Conservation (phyloP, 2,113 vertebrate species). For the Heliornis fulica region DNA sequence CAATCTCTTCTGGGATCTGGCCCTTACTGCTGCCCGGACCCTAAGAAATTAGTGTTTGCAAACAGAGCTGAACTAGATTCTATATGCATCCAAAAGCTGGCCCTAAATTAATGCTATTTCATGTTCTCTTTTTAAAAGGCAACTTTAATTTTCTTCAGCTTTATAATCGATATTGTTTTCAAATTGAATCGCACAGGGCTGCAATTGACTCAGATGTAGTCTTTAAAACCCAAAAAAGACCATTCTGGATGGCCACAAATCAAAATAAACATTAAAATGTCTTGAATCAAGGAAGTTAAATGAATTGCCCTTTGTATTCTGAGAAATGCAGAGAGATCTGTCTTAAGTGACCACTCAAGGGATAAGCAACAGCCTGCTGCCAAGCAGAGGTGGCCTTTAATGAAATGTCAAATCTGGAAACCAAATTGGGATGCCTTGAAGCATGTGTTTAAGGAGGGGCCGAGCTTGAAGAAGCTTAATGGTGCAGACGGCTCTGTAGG, state of each 20-base stretch:
- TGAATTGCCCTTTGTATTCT: slow-evolving; percentile 13
- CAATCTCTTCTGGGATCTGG: not conserved
- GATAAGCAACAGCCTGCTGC: not conserved
- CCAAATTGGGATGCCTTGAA: not conserved
- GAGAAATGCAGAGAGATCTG: not conserved
- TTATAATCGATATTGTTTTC: not conserved
- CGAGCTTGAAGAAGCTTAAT: not conserved
- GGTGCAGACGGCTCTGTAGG: not conserved
- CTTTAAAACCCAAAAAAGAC: not conserved
- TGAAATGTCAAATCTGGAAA: slow-evolving; percentile 47
- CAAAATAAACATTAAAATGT: slow-evolving; percentile 14
- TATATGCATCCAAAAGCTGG: not conserved
- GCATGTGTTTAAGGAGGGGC: not conserved
- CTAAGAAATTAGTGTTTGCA: not conserved
- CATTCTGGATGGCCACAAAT: not conserved
- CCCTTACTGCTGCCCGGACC: not conserved
- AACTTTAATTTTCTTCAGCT: not conserved
- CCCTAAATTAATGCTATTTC: not conserved
- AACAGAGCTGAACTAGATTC: not conserved
- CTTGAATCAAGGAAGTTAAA: slow-evolving; percentile 11
- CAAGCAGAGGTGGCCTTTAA: slow-evolving; percentile 36
- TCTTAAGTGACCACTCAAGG: not conserved
- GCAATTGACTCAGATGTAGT: not conserved
- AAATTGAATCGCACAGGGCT: not conserved
- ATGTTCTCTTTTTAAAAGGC: not conserved